Percentiles rank a stretch among this genome's conserved stretches.
These are phyloP conservation scores for Sinotaia quadrata DNA, from an alignment of 2,888 invertebrate genomes.

Conservation along the genomic window DNA sequence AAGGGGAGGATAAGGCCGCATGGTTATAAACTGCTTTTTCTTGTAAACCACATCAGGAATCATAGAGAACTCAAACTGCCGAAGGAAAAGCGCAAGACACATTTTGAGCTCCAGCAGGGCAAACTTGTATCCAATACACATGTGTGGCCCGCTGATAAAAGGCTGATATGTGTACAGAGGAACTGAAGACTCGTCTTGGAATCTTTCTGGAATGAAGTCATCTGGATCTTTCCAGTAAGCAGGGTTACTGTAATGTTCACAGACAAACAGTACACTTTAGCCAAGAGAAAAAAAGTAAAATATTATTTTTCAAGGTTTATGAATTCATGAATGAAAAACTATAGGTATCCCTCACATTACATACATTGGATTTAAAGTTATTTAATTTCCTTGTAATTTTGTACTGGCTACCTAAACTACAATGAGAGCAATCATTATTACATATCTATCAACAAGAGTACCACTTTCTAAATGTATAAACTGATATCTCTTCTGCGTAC, in stretches of 20 bases:
- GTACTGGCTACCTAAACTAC: too few species aligned
- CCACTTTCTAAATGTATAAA: too few species aligned
- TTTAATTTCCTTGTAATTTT: too few species aligned
- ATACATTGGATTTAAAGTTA: too few species aligned
- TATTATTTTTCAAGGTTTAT: too few species aligned
- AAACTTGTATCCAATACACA: constrained; percentile 56
- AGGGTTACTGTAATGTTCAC: constrained; percentile 42
- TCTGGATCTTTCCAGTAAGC: constrained; percentile 51
- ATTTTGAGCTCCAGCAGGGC: constrained; percentile 49
- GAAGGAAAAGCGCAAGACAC: constrained; percentile 37
- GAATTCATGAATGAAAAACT: too few species aligned
- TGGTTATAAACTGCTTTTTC: constrained; percentile 38
- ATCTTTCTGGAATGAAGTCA: constrained; percentile 55
- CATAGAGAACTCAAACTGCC: constrained; percentile 38
- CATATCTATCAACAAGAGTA: too few species aligned
- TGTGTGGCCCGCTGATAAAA: constrained; percentile 48
- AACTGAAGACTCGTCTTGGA: constrained; percentile 35
- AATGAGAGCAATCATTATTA: too few species aligned
- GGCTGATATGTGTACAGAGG: constrained; percentile 42
- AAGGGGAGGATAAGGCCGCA: constrained; percentile 45
- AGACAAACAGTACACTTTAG: too few species aligned
- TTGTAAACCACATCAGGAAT: constrained; percentile 40
- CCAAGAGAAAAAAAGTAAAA: too few species aligned
- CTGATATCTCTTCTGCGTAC: too few species aligned
- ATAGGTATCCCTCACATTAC: too few species aligned